Evolutionary conservation across 2,888 invertebrate species (phyloP).

Genomic region (Hedychridium roseum): DNA sequence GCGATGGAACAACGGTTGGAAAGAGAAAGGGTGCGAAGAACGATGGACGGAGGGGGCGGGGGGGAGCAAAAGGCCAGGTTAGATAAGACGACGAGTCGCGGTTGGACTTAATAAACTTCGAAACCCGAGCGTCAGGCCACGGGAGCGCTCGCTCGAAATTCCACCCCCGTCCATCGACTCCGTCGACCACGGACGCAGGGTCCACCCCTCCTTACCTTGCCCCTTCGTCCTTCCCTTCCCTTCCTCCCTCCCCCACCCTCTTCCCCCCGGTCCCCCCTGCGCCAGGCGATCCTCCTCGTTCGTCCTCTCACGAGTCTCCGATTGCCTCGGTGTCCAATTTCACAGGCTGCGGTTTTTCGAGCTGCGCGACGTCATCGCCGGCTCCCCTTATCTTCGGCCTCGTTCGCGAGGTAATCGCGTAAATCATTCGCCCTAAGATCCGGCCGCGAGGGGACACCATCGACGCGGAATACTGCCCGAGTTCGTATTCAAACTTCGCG

Average conservation of each 20-base stretch:
- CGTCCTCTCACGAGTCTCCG: constrained; percentile 39
- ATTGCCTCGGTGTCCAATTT: constrained; percentile 43
- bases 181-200: constrained; percentile 26
- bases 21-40: background rate
- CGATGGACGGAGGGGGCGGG: background rate
- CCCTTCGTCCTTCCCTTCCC: constrained; percentile 13
- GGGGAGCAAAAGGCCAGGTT: constrained; percentile 17
- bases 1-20: too few relatives aligned
- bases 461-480: too few relatives aligned
- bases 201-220: constrained; percentile 6
- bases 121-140: constrained; percentile 40
- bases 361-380: constrained; percentile 21
- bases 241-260: constrained; percentile 22
- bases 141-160: constrained; percentile 39
- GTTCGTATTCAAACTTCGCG: too few relatives aligned
- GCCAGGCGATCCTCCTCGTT: constrained; percentile 23
- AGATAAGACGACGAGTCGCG: constrained; percentile 51
- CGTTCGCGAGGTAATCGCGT: constrained; percentile 1
- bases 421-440: background rate
- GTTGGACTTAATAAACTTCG: constrained; percentile 55
- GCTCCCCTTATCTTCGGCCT: constrained; percentile 22
- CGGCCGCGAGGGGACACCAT: constrained; percentile 18
- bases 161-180: constrained; percentile 38
- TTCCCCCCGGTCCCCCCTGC: constrained; percentile 4
- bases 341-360: constrained; percentile 39